Evolutionary conservation across 1,140 invertebrate species (phyloP), one percentile per base, ranked within the genome.

Genomic region (Scylla paramamosain): DNA sequence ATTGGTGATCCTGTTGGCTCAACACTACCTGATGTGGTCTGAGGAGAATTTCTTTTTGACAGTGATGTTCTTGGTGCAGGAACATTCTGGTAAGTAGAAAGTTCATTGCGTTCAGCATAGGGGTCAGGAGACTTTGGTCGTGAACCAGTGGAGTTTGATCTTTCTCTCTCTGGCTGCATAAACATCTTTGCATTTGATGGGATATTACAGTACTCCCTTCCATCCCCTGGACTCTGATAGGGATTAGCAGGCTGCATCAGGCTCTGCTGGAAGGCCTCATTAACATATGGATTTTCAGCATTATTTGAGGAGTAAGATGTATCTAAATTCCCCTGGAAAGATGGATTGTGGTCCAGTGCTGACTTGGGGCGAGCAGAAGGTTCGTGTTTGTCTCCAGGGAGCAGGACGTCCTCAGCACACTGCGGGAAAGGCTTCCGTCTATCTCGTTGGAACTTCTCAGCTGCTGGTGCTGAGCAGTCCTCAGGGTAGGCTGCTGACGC

Each of bases 401-500:
- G 91, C 39, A 96, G 84, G 39, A 94, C 46, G 46, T 93, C 91
- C 83, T 96, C 95, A 39, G 90, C 59, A 90, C 93, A 92, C 25
- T 87, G 93, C 45, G 93, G 93, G 84, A 95, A 93, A n/a, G 95
- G 91, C 92, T 93, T 93, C 46, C 95, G 83, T 77, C 93, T 94
- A n/a, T 95, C 95, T 52, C 95, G 89, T 59, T 93, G 94, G 29
- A 95, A 91, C 59, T 92, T 95, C 28, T 96, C 95, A 31, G 87
- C 29, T 86, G 77, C 93, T 94, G 96, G 90, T 45, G 91, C 52
- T 4, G 92, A 91, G 46, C 67, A 94, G 83, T 96, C 94, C 31
- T 95, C 95, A 29, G 96, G 96, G 82, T 96, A 96, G n/a, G 96
- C 95, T 48, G 95, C 95, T 59, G 96, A 96, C 25, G 92, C 92